A percentile compares a stretch with the other conserved stretches of the same genome.
These are phyloP conservation scores for Lycorma delicatula DNA, from an alignment of 1,140 invertebrate genomes.

Conservation along the genomic window DNA sequence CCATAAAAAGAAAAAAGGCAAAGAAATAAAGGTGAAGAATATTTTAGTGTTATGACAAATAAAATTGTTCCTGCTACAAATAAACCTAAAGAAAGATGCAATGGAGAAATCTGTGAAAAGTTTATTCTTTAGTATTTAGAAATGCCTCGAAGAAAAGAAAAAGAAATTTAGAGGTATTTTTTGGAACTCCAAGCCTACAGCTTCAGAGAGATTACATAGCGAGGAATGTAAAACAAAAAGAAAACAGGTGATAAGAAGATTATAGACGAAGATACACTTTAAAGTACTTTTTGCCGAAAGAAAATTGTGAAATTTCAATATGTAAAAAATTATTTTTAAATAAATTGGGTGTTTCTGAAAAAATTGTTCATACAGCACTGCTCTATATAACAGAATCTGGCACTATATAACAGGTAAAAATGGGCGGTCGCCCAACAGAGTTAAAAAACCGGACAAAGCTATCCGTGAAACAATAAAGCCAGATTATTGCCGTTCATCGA, in stretches of 20 bases:
- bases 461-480: slow-evolving; percentile 10
- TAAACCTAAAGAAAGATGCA: slow-evolving; percentile 4
- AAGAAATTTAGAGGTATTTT: slow-evolving; percentile 9
- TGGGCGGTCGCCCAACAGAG: slow-evolving; percentile 1
- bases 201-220: slow-evolving; percentile 13
- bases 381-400: slow-evolving; percentile 8
- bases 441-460: slow-evolving; percentile 3
- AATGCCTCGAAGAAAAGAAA: slow-evolving; percentile 6
- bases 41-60: slow-evolving; percentile 11
- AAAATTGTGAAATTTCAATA: neutral
- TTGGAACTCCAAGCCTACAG: slow-evolving; percentile 4
- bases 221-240: neutral
- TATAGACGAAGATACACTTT: slow-evolving; percentile 1
- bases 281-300: slow-evolving; percentile 1
- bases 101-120: slow-evolving; percentile 4
- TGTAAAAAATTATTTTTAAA: slow-evolving; percentile 16
- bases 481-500: slow-evolving; percentile 10
- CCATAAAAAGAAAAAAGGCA: neutral
- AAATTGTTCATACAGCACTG: slow-evolving; percentile 4
- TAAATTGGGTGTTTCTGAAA: slow-evolving; percentile 7
- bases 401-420: slow-evolving; percentile 4
- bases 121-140: slow-evolving; percentile 1
- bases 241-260: slow-evolving; percentile 1
- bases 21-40: slow-evolving; percentile 13
- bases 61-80: slow-evolving; percentile 14